A percentile compares a stretch with the other conserved stretches of the same genome.
Conservation (phyloP, 2,888 invertebrate species). For the Lithophane leautieri region DNA sequence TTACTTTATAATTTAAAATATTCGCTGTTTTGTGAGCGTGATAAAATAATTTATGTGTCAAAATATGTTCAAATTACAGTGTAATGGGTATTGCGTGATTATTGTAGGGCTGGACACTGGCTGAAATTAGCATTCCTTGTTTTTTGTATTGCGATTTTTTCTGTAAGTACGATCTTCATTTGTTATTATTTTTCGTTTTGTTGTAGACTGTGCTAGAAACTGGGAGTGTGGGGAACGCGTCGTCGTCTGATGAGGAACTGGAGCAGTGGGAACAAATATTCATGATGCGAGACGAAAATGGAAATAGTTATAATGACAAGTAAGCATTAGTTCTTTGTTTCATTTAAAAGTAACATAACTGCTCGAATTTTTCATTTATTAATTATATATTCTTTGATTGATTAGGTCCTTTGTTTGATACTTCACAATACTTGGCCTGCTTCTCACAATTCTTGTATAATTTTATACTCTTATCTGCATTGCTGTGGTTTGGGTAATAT, state of each 20-base stretch:
- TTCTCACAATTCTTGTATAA: not conserved
- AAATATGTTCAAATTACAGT: conserved; percentile 40
- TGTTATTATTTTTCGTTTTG: conserved; percentile 32
- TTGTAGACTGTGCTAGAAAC: conserved; percentile 93
- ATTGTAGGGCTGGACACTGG: conserved; percentile 4
- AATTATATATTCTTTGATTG: not conserved
- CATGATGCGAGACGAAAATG: conserved; percentile 93
- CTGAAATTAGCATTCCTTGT: conserved; percentile 11
- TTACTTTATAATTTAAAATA: conserved; percentile 8
- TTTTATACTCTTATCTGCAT: not conserved
- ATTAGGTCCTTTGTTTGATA: not conserved
- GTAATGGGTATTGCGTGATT: conserved; percentile 42
- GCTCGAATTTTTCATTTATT: not conserved
- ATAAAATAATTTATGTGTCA: conserved; percentile 20
- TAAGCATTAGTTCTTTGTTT: conserved; percentile 69
- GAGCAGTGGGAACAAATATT: conserved; percentile 95
- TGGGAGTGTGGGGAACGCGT: conserved; percentile 91
- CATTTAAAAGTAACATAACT: not conserved
- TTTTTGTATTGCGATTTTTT: conserved; percentile 20
- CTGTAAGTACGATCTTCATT: conserved; percentile 3
- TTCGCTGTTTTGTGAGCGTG: not conserved
- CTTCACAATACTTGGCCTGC: not conserved
- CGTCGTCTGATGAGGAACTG: conserved; percentile 92
- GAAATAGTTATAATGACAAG: conserved; percentile 91
- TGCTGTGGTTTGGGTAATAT: conserved; percentile 1